phyloP scores from a whole-genome alignment of 2,888 invertebrate species.

The Azorinus chamasolen region DNA sequence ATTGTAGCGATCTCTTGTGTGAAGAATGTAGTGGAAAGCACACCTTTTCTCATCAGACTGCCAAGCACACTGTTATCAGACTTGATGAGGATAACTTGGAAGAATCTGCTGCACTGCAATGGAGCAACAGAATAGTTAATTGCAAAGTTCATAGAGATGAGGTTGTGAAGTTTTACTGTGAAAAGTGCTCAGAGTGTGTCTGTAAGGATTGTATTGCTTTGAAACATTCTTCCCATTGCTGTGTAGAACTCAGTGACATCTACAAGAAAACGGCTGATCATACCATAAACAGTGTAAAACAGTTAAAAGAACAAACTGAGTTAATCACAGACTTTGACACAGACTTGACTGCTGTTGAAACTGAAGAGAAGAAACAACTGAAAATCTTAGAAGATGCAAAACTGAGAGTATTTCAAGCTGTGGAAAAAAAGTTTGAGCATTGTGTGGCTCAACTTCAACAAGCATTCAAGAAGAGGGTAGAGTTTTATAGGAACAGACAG shows the following conservation, averaged over 20 bases:
- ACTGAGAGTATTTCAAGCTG: slow-evolving; percentile 11
- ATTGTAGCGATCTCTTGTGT: slow-evolving; percentile 66
- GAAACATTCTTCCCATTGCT: slow-evolving; percentile 40
- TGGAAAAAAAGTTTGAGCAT: slow-evolving; percentile 42
- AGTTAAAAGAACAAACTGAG: slow-evolving; percentile 60
- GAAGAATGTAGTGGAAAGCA: slow-evolving; percentile 65
- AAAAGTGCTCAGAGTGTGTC: slow-evolving; percentile 45
- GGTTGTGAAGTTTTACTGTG: slow-evolving; percentile 48
- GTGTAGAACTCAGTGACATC: slow-evolving; percentile 1
- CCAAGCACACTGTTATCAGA: slow-evolving; percentile 57
- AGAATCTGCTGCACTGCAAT: background rate
- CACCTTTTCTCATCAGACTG: slow-evolving; percentile 62
- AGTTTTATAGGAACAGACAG: slow-evolving; percentile 14
- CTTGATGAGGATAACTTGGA: background rate
- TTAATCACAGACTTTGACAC: slow-evolving; percentile 27
- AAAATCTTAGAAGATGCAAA: slow-evolving; percentile 24
- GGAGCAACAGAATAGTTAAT: too few species aligned
- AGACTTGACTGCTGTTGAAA: slow-evolving; percentile 8
- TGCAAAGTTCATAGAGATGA: slow-evolving; percentile 18
- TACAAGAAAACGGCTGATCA: slow-evolving; percentile 10
- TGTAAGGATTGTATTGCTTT: slow-evolving; percentile 64
- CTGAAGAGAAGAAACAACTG: slow-evolving; percentile 30
- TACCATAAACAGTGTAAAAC: slow-evolving; percentile 55
- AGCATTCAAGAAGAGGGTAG: slow-evolving; percentile 18
- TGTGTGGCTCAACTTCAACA: slow-evolving; percentile 15